A percentile compares a stretch with the other conserved stretches of the same genome.
These are phyloP conservation scores for Amblyraja radiata DNA, from an alignment of 2,797 vertebrate genomes.

Conservation along the genomic window DNA sequence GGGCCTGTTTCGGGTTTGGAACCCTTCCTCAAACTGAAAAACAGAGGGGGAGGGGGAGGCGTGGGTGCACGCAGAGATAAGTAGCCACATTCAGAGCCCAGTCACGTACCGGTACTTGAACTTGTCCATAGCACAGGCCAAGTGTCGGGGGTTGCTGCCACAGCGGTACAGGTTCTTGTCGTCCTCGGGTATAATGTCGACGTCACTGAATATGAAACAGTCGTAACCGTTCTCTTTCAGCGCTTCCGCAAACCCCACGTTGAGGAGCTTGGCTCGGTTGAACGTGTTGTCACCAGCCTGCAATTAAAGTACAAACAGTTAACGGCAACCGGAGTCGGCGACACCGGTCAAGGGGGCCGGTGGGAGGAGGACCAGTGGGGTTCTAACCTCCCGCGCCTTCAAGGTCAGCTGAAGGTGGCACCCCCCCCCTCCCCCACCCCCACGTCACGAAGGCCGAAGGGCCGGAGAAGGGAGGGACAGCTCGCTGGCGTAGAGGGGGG, in stretches of 20 bases:
- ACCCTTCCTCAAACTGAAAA: no score
- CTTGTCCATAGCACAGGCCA: conserved; percentile 30
- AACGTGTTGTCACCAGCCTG: conserved; percentile 29
- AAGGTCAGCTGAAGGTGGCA: no score
- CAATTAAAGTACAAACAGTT: background rate
- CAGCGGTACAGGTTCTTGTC: conserved; percentile 25
- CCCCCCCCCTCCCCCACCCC: background rate
- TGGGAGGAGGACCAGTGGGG: no score
- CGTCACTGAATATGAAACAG: conserved; percentile 33
- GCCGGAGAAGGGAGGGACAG: no score
- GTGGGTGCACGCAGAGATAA: background rate
- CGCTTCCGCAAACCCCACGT: conserved; percentile 35
- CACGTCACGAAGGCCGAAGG: background rate
- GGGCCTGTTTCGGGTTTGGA: no score
- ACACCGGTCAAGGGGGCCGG: no score
- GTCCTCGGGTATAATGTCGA: conserved; percentile 1
- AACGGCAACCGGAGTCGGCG: background rate
- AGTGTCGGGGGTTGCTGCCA: background rate
- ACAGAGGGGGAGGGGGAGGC: no score
- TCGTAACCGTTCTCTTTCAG: conserved; percentile 32
- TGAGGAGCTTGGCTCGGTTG: conserved; percentile 39
- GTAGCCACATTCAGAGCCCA: conserved; percentile 29
- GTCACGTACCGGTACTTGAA: conserved; percentile 35
- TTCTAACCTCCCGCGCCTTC: no score
- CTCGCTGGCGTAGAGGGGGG: no score